These are phyloP conservation scores for Montifringilla adamsi DNA, from an alignment of 2,113 vertebrate species.

Conservation along the genomic window DNA sequence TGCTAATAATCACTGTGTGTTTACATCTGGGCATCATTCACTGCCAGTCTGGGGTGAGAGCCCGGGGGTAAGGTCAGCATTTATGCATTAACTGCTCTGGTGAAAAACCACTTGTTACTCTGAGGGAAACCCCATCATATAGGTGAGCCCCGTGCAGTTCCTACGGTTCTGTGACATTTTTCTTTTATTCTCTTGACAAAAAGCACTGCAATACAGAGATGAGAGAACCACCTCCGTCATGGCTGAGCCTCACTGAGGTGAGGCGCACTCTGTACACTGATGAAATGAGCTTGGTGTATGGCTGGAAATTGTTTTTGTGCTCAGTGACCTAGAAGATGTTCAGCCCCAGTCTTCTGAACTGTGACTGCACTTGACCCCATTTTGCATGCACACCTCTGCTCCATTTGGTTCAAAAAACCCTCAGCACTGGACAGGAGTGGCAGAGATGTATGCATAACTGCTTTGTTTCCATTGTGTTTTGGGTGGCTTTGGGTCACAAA, in stretches of 20 bases:
- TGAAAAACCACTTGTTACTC: neutral
- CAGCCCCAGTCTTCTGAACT: neutral
- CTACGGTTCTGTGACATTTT: neutral
- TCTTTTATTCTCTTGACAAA: neutral
- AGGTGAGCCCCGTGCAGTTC: neutral
- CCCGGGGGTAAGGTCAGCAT: neutral
- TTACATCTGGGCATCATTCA: neutral
- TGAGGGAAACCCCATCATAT: neutral
- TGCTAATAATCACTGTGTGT: neutral
- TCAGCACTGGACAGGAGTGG: neutral
- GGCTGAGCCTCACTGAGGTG: neutral
- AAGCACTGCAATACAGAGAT: neutral
- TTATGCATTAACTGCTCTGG: neutral
- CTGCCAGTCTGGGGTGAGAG: neutral
- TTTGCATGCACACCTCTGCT: neutral
- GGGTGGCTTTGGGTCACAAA: neutral
- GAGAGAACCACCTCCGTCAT: neutral
- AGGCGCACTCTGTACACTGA: neutral
- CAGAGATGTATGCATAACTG: neutral
- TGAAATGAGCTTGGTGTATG: neutral
- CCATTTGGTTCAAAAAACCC: neutral
- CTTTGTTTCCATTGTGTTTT: neutral
- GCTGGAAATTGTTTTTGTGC: conserved; percentile 4
- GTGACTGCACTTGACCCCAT: neutral
- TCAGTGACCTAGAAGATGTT: neutral